Evolutionary conservation across 1,140 invertebrate species (phyloP).

Genomic region (Drosophila nasuta): DNA sequence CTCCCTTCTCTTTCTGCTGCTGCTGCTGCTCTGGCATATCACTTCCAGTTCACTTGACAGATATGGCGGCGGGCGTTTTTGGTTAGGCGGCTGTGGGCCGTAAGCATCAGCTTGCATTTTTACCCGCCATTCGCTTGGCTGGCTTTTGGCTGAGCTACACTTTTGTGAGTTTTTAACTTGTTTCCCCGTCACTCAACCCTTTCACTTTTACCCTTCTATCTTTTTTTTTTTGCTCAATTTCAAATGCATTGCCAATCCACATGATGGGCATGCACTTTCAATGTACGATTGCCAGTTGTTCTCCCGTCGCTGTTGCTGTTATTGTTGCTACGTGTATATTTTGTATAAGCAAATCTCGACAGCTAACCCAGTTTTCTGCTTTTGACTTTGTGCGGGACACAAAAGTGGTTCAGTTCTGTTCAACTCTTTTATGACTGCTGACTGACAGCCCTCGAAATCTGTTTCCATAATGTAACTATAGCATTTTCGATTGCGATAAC

Average conservation of each 20-base stretch:
- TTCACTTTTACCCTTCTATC: conserved; percentile 4
- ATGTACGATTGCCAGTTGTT: conserved; percentile 5
- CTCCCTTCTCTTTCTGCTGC: background rate
- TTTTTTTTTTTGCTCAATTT: conserved; percentile 35
- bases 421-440: conserved; percentile 64
- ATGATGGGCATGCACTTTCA: conserved; percentile 38
- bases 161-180: conserved; percentile 41
- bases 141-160: conserved; percentile 31
- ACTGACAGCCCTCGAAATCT: conserved; percentile 42
- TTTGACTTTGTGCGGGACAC: conserved; percentile 49
- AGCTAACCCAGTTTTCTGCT: conserved; percentile 77
- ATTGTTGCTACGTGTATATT: background rate
- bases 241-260: conserved; percentile 52
- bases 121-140: conserved; percentile 43
- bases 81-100: background rate
- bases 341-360: conserved; percentile 54
- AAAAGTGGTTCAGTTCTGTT: conserved; percentile 22
- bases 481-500: conserved; percentile 65
- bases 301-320: conserved; percentile 8
- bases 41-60: conserved; percentile 82
- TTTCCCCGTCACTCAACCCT: background rate
- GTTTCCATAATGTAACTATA: conserved; percentile 52
- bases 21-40: conserved; percentile 55
- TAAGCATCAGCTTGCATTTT: conserved; percentile 37
- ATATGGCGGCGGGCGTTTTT: conserved; percentile 45